phyloP scores from a whole-genome alignment of 2,888 invertebrate species.

The Lutraria lutraria region DNA sequence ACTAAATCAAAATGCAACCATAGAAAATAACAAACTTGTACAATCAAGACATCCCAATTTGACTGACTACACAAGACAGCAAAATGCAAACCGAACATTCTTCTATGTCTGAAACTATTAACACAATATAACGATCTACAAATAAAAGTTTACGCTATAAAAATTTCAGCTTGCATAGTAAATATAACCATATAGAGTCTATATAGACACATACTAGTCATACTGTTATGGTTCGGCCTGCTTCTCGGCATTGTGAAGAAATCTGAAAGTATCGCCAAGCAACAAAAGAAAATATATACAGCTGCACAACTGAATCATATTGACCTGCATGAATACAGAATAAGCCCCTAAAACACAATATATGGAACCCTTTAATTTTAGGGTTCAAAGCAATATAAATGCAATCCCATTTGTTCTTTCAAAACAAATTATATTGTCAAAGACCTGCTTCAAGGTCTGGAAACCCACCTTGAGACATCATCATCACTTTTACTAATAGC shows the following conservation, averaged over 20 bases:
- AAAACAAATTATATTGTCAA: too few species aligned
- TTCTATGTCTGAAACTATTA: not conserved
- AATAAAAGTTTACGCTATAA: not conserved
- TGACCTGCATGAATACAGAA: slow-evolving; percentile 26
- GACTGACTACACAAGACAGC: not conserved
- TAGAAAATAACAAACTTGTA: not conserved
- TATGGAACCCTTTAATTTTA: not conserved
- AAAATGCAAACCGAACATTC: not conserved
- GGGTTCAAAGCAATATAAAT: not conserved
- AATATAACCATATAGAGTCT: not conserved
- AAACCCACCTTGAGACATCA: too few species aligned
- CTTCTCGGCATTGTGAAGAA: slow-evolving; percentile 49
- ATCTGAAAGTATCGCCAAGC: slow-evolving; percentile 46
- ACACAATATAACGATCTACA: not conserved
- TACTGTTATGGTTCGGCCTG: slow-evolving; percentile 25
- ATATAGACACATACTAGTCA: slow-evolving; percentile 36
- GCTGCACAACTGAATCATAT: slow-evolving; percentile 24
- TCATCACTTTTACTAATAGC: too few species aligned
- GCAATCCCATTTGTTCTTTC: too few species aligned
- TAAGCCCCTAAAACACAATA: slow-evolving; percentile 8
- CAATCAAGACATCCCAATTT: not conserved
- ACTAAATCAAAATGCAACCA: not conserved
- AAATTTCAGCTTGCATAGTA: not conserved
- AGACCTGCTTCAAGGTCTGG: too few species aligned
- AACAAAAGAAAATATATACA: slow-evolving; percentile 1